phyloP scores from a whole-genome alignment of 2,113 vertebrate species.

The Murina feae region DNA sequence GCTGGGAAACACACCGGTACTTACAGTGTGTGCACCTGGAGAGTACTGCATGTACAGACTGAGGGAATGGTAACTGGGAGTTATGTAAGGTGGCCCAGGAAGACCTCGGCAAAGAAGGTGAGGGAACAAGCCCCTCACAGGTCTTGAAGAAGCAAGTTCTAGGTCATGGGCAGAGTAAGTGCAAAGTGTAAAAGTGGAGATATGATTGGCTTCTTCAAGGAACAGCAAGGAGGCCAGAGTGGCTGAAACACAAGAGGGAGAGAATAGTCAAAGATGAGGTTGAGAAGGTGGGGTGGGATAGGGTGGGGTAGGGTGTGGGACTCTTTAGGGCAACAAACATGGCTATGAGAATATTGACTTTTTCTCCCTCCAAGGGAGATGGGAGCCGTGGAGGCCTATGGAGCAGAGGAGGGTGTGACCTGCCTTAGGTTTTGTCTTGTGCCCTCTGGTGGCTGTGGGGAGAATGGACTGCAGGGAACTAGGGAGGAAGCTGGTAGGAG shows the following conservation, averaged over 20 bases:
- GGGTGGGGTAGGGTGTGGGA: no score
- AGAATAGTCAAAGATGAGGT: rapidly evolving
- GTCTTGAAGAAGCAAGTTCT: not conserved
- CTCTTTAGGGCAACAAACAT: no score
- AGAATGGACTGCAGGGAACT: not conserved
- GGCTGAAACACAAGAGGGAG: not conserved
- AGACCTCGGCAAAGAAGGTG: not conserved
- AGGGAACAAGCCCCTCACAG: not conserved
- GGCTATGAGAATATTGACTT: not conserved
- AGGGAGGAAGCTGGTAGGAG: not conserved
- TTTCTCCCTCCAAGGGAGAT: not conserved
- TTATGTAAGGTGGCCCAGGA: not conserved
- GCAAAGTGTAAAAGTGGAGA: not conserved
- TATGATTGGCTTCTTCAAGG: not conserved
- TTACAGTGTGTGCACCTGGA: rapidly evolving
- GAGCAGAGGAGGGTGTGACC: not conserved
- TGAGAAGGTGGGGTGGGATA: not conserved
- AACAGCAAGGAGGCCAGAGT: not conserved
- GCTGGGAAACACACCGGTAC: not conserved
- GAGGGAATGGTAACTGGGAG: not conserved
- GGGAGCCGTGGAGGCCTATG: not conserved
- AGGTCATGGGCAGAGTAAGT: not conserved
- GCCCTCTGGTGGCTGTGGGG: not conserved
- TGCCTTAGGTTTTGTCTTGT: not conserved
- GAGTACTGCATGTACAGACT: rapidly evolving